Conservation (phyloP, 1,140 invertebrate species). For the Riptortus pedestris region DNA sequence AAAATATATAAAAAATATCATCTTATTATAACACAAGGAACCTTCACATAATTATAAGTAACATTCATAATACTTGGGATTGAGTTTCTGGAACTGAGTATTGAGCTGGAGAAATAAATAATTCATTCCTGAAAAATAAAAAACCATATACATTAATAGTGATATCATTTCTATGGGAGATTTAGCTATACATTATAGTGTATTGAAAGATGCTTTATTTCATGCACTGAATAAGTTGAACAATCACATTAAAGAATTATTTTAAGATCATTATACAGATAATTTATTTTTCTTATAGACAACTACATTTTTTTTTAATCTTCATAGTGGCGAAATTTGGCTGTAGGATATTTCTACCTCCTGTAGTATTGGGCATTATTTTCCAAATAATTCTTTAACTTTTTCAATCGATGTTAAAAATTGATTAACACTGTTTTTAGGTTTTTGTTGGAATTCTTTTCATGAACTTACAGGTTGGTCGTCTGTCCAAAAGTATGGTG, state of each 20-base stretch:
- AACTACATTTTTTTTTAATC: too few species aligned
- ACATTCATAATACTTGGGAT: slow-evolving; percentile 15
- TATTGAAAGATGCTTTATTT: neutral
- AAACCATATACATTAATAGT: neutral
- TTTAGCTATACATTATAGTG: too few species aligned
- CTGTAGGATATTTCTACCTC: too few species aligned
- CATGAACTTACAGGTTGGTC: slow-evolving; percentile 9
- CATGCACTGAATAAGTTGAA: neutral
- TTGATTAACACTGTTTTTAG: too few species aligned
- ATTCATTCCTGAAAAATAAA: slow-evolving; percentile 5
- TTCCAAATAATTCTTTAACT: too few species aligned
- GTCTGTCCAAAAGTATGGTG: slow-evolving; percentile 4
- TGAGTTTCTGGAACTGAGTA: neutral
- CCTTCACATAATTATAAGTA: slow-evolving; percentile 11
- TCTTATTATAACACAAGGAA: slow-evolving; percentile 3
- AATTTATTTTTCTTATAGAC: too few species aligned
- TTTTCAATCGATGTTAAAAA: too few species aligned
- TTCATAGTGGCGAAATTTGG: too few species aligned
- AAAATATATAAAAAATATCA: slow-evolving; percentile 16
- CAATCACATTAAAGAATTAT: neutral
- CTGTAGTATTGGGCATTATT: too few species aligned
- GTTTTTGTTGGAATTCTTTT: too few species aligned
- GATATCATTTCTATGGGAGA: neutral
- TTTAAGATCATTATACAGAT: too few species aligned
- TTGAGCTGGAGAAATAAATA: neutral